These are phyloP conservation scores for Octomys mimax DNA, from an alignment of 2,797 vertebrate genomes.

Conservation along the genomic window DNA sequence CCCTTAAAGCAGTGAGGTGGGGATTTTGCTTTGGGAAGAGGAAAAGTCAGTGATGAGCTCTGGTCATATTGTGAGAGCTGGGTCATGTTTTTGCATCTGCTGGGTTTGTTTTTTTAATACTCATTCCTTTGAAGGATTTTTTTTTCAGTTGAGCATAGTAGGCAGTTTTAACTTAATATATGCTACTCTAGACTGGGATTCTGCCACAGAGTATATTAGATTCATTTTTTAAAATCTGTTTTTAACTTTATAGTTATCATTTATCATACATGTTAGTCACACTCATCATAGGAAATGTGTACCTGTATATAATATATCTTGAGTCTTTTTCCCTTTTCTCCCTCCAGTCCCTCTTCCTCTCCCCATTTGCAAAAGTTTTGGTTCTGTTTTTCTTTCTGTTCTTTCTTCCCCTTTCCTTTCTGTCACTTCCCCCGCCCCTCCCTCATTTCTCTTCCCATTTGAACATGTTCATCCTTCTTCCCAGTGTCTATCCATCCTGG, in stretches of 20 bases:
- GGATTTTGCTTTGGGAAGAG: conserved; percentile 51
- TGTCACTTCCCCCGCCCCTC: neutral
- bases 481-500: too few relatives aligned
- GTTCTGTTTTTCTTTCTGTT: neutral
- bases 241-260: neutral
- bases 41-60: neutral
- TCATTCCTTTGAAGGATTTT: neutral
- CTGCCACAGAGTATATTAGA: neutral
- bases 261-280: neutral
- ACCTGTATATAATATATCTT: neutral
- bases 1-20: neutral
- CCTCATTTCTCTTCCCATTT: neutral
- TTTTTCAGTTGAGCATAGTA: neutral
- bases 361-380: neutral
- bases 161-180: neutral
- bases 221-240: neutral
- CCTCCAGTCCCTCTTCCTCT: neutral
- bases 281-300: neutral
- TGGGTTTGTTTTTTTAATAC: neutral
- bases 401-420: neutral
- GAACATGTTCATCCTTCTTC: neutral
- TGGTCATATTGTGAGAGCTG: neutral
- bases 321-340: neutral
- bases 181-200: neutral
- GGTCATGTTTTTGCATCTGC: neutral